Evolutionary conservation across 2,113 vertebrate species (phyloP).

Genomic region (Scopus umbretta): DNA sequence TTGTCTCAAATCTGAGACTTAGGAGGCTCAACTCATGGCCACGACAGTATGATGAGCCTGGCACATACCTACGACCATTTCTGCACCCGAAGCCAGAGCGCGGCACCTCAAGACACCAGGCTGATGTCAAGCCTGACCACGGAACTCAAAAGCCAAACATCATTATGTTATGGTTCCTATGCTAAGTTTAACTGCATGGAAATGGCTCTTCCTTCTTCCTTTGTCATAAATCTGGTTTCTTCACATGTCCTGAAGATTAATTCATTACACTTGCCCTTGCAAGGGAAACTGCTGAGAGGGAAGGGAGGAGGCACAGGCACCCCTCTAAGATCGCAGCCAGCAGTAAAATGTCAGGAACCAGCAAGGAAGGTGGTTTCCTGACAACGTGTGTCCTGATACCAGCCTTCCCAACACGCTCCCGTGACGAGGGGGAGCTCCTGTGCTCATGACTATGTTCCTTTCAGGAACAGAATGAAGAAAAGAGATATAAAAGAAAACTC

Average conservation of each 20-base stretch:
- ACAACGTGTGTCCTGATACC: background rate
- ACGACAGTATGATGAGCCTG: accelerated
- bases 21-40: background rate
- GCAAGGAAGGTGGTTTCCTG: background rate
- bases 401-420: background rate
- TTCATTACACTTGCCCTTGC: background rate
- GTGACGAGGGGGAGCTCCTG: background rate
- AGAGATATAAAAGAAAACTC: background rate
- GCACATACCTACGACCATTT: accelerated
- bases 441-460: background rate
- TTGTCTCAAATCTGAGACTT: background rate
- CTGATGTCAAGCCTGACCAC: background rate
- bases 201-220: background rate
- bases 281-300: background rate
- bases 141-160: background rate
- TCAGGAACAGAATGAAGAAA: background rate
- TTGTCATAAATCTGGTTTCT: background rate
- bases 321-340: background rate
- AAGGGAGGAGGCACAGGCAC: background rate
- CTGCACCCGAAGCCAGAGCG: background rate
- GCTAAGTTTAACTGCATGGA: background rate
- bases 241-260: background rate
- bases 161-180: accelerated
- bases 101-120: accelerated
- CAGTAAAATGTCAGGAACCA: background rate